Percentiles rank a stretch among this genome's conserved stretches.
Conservation (phyloP, 2,113 vertebrate species). For the Amazona guildingii region DNA sequence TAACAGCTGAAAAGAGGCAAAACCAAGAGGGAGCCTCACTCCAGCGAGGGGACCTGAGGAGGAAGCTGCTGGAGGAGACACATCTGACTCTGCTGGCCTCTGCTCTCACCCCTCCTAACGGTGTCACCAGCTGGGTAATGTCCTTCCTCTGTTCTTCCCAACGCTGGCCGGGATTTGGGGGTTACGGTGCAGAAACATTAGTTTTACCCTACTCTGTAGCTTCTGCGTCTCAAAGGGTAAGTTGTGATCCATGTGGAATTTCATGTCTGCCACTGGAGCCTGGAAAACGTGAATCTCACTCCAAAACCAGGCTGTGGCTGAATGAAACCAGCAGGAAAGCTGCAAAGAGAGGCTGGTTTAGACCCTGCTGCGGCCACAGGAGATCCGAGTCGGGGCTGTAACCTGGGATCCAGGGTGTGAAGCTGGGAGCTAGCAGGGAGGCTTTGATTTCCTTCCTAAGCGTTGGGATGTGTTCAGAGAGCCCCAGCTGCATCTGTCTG, state of each 20-base stretch:
- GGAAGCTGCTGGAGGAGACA: not conserved
- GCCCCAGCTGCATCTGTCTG: not conserved
- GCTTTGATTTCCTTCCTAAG: not conserved
- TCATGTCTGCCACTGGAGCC: not conserved
- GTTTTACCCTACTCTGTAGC: not conserved
- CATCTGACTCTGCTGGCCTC: not conserved
- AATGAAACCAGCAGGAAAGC: not conserved
- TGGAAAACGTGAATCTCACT: not conserved
- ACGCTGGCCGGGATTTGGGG: not conserved
- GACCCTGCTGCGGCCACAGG: accelerated
- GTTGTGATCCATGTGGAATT: accelerated
- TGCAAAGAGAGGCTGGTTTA: not conserved
- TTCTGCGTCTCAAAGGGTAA: not conserved
- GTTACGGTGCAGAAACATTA: accelerated
- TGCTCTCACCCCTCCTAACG: not conserved
- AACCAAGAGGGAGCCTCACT: not conserved
- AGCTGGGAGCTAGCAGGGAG: not conserved
- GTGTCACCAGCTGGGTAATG: constrained; percentile 44
- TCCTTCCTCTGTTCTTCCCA: not conserved
- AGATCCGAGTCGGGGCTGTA: not conserved
- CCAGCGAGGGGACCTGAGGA: not conserved
- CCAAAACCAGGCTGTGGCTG: not conserved
- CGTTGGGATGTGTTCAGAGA: not conserved
- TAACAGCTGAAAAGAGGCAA: constrained; percentile 13
- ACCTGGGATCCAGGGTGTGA: not conserved